phyloP scores from a whole-genome alignment of 2,797 vertebrate species.

The Yasuhikotakia modesta region DNA sequence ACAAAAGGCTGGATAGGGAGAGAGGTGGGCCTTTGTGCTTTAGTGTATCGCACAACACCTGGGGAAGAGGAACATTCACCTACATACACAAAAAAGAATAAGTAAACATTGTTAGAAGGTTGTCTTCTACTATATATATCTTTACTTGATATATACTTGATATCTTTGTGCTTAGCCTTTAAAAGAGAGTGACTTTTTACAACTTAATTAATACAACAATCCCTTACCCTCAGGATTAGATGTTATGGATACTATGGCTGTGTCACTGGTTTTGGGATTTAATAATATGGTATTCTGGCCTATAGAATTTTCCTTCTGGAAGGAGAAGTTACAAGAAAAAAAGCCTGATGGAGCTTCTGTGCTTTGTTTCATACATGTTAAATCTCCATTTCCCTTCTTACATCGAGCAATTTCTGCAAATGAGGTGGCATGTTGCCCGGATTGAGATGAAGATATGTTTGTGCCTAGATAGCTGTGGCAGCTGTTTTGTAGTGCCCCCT shows the following conservation, averaged over 20 bases:
- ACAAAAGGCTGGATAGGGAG: conserved; percentile 95
- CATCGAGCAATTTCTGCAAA: conserved; percentile 80
- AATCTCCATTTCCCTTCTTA: conserved; percentile 69
- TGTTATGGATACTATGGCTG: background rate
- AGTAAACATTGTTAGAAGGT: background rate
- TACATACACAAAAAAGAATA: conserved; percentile 53
- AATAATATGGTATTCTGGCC: conserved; percentile 66
- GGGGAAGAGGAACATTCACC: conserved; percentile 71
- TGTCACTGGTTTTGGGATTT: background rate
- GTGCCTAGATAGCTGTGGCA: conserved; percentile 36
- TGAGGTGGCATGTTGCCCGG: conserved; percentile 73
- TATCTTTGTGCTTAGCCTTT: background rate
- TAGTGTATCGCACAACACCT: conserved; percentile 82
- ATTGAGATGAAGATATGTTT: background rate
- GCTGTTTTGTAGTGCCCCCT: conserved; percentile 33
- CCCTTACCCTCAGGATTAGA: conserved; percentile 54
- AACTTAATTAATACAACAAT: background rate
- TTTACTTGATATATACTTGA: too few relatives aligned
- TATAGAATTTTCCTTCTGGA: conserved; percentile 72
- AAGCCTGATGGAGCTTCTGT: conserved; percentile 41
- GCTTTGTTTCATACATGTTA: conserved; percentile 58
- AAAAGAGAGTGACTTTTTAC: background rate
- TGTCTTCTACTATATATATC: too few relatives aligned
- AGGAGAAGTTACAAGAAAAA: conserved; percentile 73
- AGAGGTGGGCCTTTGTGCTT: conserved; percentile 92